Conservation (phyloP, 2,797 vertebrate species). For the Polyboroides typus region DNA sequence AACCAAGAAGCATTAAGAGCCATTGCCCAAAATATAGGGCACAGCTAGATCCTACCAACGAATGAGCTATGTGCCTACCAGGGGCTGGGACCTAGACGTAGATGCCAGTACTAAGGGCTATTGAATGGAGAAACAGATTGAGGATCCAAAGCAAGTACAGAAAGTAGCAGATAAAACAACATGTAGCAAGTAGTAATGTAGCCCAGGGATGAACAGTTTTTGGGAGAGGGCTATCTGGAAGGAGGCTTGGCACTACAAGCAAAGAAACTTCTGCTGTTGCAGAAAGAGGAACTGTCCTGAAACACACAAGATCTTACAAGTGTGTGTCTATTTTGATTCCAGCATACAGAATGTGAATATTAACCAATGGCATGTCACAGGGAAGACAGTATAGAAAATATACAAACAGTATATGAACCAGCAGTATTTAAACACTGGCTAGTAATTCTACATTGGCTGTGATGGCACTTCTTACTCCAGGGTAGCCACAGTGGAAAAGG, state of each 20-base stretch:
- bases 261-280: not conserved
- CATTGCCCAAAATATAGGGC: not conserved
- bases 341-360: not conserved
- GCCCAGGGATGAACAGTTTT: not conserved
- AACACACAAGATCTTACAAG: not conserved
- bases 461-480: not conserved
- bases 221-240: not conserved
- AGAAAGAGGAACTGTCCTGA: not conserved
- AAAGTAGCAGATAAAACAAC: not conserved
- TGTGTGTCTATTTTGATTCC: not conserved
- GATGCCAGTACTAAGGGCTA: not conserved
- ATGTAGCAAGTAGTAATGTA: not conserved
- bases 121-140: not conserved
- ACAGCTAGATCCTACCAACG: not conserved
- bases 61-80: fast-evolving
- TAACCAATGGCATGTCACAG: not conserved
- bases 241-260: not conserved
- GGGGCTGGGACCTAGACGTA: not conserved
- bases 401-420: not conserved
- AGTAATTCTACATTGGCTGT: not conserved
- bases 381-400: not conserved
- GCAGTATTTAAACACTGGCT: not conserved
- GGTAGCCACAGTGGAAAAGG: not conserved
- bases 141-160: not conserved
- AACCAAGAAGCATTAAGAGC: not conserved